Conservation (phyloP, 2,113 vertebrate genomes). For the Myxocyprinus asiaticus region DNA sequence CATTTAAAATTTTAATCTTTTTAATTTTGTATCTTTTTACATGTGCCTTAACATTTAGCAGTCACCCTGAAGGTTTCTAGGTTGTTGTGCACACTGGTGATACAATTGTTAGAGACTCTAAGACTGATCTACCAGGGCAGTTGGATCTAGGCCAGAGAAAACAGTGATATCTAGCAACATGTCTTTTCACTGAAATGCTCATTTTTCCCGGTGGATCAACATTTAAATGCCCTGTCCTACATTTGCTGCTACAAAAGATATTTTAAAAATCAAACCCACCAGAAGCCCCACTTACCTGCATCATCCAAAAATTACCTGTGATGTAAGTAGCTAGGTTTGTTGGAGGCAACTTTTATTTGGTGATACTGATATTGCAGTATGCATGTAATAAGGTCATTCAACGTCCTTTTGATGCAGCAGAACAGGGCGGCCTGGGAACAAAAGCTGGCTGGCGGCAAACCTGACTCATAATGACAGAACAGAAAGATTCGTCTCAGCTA, state of each 20-base stretch:
- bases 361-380: conserved; percentile 53
- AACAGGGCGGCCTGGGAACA: conserved; percentile 49
- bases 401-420: conserved; percentile 51
- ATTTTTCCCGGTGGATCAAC: conserved; percentile 20
- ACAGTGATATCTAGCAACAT: conserved; percentile 11
- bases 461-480: conserved; percentile 56
- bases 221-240: conserved; percentile 36
- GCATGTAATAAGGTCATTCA: conserved; percentile 57
- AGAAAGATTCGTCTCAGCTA: conserved; percentile 49
- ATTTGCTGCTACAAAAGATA: conserved; percentile 18
- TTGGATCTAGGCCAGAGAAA: conserved; percentile 10
- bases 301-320: conserved; percentile 48
- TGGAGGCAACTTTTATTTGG: conserved; percentile 52
- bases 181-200: conserved; percentile 26
- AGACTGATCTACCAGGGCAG: not conserved
- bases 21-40: not conserved
- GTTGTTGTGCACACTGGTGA: not conserved
- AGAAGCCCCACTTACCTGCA: conserved; percentile 45
- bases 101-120: not conserved
- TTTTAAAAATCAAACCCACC: conserved; percentile 37
- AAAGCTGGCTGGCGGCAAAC: conserved; percentile 53
- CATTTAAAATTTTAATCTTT: not conserved
- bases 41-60: not conserved
- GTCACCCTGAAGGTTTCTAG: not conserved
- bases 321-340: conserved; percentile 47